phyloP scores from a whole-genome alignment of 2,113 vertebrate genomes.

The Pelodiscus sinensis region DNA sequence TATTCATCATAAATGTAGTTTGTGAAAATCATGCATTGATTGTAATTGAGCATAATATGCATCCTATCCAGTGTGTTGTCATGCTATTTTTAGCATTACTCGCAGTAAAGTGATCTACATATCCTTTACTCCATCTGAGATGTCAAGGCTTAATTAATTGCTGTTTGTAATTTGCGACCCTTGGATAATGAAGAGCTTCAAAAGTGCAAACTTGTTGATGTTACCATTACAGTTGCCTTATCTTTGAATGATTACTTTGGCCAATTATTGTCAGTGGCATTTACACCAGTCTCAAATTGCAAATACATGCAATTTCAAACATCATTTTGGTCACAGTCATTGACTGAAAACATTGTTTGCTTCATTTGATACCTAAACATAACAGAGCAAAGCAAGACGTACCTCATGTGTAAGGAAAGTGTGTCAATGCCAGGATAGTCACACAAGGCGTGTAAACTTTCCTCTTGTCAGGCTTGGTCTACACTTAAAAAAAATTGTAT shows the following conservation, averaged over 20 bases:
- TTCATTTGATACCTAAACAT: background rate
- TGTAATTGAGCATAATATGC: constrained; percentile 20
- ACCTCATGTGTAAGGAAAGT: background rate
- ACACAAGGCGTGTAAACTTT: background rate
- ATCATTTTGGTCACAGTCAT: background rate
- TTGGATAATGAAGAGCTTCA: background rate
- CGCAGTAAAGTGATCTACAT: background rate
- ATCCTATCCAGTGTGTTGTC: background rate
- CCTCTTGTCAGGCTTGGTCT: background rate
- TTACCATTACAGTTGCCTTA: background rate
- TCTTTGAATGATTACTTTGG: background rate
- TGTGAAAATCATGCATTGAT: constrained; percentile 32
- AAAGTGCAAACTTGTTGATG: background rate
- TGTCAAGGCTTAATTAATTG: background rate
- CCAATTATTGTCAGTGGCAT: background rate
- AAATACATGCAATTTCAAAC: background rate
- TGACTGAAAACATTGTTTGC: background rate
- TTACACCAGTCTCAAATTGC: background rate
- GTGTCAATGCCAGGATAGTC: background rate
- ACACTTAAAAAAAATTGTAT: background rate
- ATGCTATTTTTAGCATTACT: constrained; percentile 18
- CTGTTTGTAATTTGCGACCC: background rate
- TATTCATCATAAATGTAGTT: background rate
- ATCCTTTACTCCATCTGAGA: background rate
- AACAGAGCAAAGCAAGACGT: background rate